Evolutionary conservation across 2,797 vertebrate species (phyloP).

Genomic region (Sebastes glaucus): DNA sequence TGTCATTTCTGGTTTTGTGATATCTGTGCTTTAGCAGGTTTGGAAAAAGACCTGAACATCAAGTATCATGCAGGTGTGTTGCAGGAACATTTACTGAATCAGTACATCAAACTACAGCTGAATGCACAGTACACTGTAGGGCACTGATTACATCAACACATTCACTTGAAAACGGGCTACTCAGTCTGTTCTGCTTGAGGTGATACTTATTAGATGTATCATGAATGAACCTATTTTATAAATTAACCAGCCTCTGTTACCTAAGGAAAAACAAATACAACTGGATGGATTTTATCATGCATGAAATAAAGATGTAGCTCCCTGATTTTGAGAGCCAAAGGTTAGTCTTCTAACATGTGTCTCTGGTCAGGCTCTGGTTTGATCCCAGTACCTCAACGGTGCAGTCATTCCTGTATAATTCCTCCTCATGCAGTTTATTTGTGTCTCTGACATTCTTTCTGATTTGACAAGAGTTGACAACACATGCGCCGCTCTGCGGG

Average conservation of each 20-base stretch:
- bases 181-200: too few species aligned
- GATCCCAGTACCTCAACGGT: neutral
- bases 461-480: constrained; percentile 6
- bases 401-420: neutral
- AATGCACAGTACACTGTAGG: too few species aligned
- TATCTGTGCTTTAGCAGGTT: too few species aligned
- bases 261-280: too few species aligned
- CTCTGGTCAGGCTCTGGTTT: neutral
- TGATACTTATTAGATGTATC: too few species aligned
- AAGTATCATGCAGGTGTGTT: neutral
- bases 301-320: neutral
- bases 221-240: too few species aligned
- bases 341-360: neutral
- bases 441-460: neutral
- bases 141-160: too few species aligned
- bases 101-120: neutral
- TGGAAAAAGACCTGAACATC: too few species aligned
- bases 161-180: too few species aligned
- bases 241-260: too few species aligned
- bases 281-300: too few species aligned
- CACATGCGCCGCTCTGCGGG: neutral
- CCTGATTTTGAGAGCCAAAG: neutral
- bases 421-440: constrained; percentile 1
- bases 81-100: neutral
- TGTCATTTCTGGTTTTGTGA: too few species aligned